A percentile compares a stretch with the other conserved stretches of the same genome.
Evolutionary conservation across 2,888 invertebrate species (phyloP).

Genomic region (Troides aeacus): DNA sequence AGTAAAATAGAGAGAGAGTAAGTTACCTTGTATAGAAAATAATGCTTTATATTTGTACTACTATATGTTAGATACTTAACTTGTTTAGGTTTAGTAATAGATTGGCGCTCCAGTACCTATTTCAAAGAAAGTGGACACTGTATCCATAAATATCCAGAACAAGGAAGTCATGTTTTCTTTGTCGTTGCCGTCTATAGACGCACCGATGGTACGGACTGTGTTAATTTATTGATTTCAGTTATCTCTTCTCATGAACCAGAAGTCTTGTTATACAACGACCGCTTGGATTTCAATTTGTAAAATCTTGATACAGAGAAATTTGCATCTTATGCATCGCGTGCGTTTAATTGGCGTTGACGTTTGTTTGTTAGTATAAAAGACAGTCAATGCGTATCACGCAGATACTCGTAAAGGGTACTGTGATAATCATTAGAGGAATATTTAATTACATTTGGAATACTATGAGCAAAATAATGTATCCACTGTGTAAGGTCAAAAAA

Average conservation of each 20-base stretch:
- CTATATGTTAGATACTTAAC: not conserved
- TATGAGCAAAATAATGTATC: too few species aligned
- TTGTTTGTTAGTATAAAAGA: too few species aligned
- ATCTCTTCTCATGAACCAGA: conserved; percentile 10
- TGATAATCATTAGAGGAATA: too few species aligned
- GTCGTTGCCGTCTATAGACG: conserved; percentile 1
- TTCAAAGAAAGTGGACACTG: conserved; percentile 16
- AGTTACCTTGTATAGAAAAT: not conserved
- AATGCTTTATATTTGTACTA: not conserved
- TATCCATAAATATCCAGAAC: conserved; percentile 9
- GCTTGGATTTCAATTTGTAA: not conserved
- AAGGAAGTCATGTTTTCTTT: conserved; percentile 26
- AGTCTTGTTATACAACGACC: not conserved
- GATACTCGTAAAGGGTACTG: too few species aligned
- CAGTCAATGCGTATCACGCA: too few species aligned
- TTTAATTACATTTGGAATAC: too few species aligned
- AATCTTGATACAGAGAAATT: not conserved
- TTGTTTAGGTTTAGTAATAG: not conserved
- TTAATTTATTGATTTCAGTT: conserved; percentile 19
- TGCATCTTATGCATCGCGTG: not conserved
- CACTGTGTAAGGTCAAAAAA: too few species aligned
- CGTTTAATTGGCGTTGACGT: not conserved
- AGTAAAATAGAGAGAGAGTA: not conserved
- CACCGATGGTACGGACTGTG: conserved; percentile 2
- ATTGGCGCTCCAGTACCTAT: not conserved